Percentiles rank a stretch among this genome's conserved stretches.
Conservation (phyloP, 2,888 invertebrate genomes). For the Pachymerium ferrugineum region DNA sequence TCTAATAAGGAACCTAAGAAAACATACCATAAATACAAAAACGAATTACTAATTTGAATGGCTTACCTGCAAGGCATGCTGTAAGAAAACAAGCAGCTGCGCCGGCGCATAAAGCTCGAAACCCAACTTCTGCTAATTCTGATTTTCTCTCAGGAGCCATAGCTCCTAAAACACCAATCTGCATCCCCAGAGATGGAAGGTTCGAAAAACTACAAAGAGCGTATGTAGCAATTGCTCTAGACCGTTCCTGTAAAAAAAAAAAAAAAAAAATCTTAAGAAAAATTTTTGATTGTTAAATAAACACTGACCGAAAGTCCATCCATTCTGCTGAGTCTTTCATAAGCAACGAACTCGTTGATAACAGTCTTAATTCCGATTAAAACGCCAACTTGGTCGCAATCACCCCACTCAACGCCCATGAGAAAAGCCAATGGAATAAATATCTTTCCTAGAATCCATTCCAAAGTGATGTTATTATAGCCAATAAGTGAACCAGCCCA, state of each 20-base stretch:
- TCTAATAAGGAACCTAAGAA: not conserved
- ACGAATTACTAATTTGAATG: not conserved
- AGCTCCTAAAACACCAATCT: conserved; percentile 69
- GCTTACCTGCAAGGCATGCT: conserved; percentile 76
- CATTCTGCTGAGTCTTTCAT: conserved; percentile 65
- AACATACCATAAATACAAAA: not conserved
- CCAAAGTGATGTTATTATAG: conserved; percentile 45
- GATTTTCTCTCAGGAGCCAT: conserved; percentile 68
- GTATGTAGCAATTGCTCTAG: conserved; percentile 78
- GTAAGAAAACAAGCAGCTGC: conserved; percentile 80
- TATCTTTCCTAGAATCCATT: conserved; percentile 75
- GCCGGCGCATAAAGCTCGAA: conserved; percentile 74
- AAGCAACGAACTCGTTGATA: conserved; percentile 89
- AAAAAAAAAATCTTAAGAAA: no score
- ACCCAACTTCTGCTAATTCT: conserved; percentile 62
- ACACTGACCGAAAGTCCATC: conserved; percentile 44
- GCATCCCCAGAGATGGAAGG: conserved; percentile 76
- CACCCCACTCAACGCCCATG: conserved; percentile 63
- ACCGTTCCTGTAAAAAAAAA: conserved; percentile 56
- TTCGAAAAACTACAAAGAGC: conserved; percentile 90
- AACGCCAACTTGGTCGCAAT: conserved; percentile 70
- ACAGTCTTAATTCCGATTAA: conserved; percentile 85
- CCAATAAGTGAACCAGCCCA: conserved; percentile 80
- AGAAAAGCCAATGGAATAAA: conserved; percentile 86
- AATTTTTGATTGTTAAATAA: not conserved